These are phyloP conservation scores for Yasuhikotakia modesta DNA, from an alignment of 2,797 vertebrate genomes.

Conservation along the genomic window DNA sequence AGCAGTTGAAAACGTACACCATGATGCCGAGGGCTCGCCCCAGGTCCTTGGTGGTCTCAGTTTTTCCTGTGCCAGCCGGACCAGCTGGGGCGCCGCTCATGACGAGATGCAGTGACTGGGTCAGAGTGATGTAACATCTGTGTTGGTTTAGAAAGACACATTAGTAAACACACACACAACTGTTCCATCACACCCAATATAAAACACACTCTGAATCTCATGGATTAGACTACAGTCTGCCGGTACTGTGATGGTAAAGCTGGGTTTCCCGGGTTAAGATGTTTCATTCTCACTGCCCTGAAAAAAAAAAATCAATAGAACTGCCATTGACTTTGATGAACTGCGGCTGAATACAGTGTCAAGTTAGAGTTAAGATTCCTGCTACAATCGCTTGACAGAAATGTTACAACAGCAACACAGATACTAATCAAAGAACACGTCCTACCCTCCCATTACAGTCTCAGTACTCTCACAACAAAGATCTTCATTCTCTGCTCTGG, in stretches of 20 bases:
- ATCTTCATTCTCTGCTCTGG: no score
- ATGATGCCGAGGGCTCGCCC: constrained; percentile 92
- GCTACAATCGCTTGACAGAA: background rate
- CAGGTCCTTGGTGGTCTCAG: constrained; percentile 96
- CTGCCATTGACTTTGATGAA: background rate
- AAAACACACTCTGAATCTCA: constrained; percentile 45
- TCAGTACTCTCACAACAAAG: no score
- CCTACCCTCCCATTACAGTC: no score
- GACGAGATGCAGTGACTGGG: constrained; percentile 92
- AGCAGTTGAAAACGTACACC: constrained; percentile 98
- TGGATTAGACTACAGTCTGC: background rate
- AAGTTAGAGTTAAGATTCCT: background rate
- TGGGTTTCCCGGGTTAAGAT: background rate
- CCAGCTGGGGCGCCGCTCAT: constrained; percentile 94
- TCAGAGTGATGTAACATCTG: constrained; percentile 96
- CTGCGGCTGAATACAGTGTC: background rate
- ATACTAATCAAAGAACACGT: no score
- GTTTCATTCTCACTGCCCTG: background rate
- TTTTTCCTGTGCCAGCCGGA: constrained; percentile 94
- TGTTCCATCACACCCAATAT: constrained; percentile 14
- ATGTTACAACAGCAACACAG: background rate
- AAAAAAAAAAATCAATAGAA: background rate
- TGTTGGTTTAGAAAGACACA: constrained; percentile 15
- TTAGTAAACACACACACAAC: constrained; percentile 54
- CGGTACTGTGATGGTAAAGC: background rate